A percentile compares a stretch with the other conserved stretches of the same genome.
Conservation (phyloP, 2,797 vertebrate genomes). For the Oryzias sinensis region DNA sequence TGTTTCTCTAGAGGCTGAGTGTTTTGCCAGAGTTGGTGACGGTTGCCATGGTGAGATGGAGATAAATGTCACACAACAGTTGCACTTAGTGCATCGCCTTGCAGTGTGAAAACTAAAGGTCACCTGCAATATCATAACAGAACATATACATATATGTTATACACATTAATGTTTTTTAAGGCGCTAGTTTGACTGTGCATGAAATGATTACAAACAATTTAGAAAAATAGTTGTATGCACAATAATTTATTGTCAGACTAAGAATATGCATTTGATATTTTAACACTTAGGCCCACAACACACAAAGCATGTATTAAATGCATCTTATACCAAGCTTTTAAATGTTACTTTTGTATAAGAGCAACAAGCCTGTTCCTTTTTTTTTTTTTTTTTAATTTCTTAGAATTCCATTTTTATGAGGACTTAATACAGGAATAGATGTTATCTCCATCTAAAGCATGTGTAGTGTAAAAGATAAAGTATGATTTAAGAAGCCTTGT, state of each 20-base stretch:
- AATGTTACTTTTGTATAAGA: neutral
- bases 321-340: neutral
- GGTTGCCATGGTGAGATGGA: slow-evolving; percentile 7
- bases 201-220: too few relatives aligned
- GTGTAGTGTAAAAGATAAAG: slow-evolving; percentile 28
- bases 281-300: neutral
- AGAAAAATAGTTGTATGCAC: too few relatives aligned
- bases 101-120: neutral
- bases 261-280: too few relatives aligned
- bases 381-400: neutral
- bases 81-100: slow-evolving; percentile 6
- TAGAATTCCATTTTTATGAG: slow-evolving; percentile 22
- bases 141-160: too few relatives aligned
- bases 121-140: neutral
- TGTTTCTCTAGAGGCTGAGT: neutral
- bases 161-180: too few relatives aligned
- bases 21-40: neutral
- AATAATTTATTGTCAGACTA: too few relatives aligned
- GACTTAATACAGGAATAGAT: slow-evolving; percentile 14
- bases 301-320: too few relatives aligned
- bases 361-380: slow-evolving; percentile 13
- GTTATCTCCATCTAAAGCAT: slow-evolving; percentile 35
- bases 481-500: slow-evolving; percentile 30
- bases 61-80: slow-evolving; percentile 10
- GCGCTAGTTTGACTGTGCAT: too few relatives aligned